A percentile compares a stretch with the other conserved stretches of the same genome.
Evolutionary conservation across 1,140 invertebrate species (phyloP).

Genomic region (Plodia interpunctella): DNA sequence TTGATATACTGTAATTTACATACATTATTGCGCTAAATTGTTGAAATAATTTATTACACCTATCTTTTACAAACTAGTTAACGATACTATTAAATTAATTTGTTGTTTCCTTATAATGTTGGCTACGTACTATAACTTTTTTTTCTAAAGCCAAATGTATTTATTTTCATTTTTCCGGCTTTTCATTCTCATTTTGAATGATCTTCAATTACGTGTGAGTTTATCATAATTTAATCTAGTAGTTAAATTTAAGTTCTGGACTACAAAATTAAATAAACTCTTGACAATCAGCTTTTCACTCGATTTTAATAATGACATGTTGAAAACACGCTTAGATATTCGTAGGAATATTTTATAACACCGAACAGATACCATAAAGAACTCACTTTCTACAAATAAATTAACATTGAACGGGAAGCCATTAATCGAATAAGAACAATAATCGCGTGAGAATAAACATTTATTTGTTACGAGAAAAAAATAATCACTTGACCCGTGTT

Average conservation of each 20-base stretch:
- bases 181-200: no score
- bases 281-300: no score
- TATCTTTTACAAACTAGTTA: neutral
- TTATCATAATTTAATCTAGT: no score
- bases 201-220: no score
- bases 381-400: slow-evolving; percentile 31
- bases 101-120: neutral
- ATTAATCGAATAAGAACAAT: slow-evolving; percentile 51
- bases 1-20: slow-evolving; percentile 29
- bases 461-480: slow-evolving; percentile 47
- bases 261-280: no score
- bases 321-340: neutral
- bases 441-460: slow-evolving; percentile 67
- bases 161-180: no score
- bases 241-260: no score
- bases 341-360: neutral
- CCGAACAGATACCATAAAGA: slow-evolving; percentile 14
- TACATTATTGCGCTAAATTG: slow-evolving; percentile 25
- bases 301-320: neutral
- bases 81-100: neutral
- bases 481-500: slow-evolving; percentile 54
- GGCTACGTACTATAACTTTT: no score
- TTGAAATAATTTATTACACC: slow-evolving; percentile 6
- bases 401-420: slow-evolving; percentile 28
- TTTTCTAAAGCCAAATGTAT: no score